These are phyloP conservation scores for Platysteira castanea DNA, from an alignment of 2,113 vertebrate genomes.

Conservation along the genomic window DNA sequence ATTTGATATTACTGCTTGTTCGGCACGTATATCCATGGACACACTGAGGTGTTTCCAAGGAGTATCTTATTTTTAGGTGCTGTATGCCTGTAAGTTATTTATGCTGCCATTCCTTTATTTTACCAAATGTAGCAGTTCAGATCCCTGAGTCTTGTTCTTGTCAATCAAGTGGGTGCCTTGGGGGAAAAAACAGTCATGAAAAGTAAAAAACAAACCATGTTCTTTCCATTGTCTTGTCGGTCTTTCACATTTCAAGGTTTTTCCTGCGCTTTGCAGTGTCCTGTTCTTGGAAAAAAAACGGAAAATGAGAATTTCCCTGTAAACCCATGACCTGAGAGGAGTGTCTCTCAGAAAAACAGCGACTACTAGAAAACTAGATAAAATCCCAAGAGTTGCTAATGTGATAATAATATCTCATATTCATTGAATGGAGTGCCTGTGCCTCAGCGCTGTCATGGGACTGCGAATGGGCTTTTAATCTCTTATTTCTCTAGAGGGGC, in stretches of 20 bases:
- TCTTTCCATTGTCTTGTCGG: background rate
- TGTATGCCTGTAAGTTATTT: background rate
- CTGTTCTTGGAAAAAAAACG: background rate
- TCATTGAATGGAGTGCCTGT: background rate
- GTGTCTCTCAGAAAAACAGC: background rate
- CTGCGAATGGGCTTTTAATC: slow-evolving; percentile 41
- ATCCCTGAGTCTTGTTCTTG: background rate
- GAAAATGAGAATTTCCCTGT: background rate
- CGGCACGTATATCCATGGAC: background rate
- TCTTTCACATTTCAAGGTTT: background rate
- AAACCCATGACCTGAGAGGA: background rate
- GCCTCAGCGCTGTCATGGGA: slow-evolving; percentile 7
- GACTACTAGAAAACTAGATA: background rate
- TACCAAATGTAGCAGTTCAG: background rate
- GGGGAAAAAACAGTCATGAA: background rate
- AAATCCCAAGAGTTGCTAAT: slow-evolving; percentile 16
- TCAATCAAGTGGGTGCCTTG: background rate
- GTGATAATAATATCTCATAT: slow-evolving; percentile 12
- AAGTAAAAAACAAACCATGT: fast-evolving
- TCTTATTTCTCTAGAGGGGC: slow-evolving; percentile 19
- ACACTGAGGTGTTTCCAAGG: background rate
- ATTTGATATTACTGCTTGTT: background rate
- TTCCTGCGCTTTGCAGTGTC: background rate
- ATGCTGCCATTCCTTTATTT: background rate
- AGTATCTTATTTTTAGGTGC: background rate